Evolutionary conservation across 2,113 vertebrate genomes (phyloP).

Genomic region (Urocitellus parryii): DNA sequence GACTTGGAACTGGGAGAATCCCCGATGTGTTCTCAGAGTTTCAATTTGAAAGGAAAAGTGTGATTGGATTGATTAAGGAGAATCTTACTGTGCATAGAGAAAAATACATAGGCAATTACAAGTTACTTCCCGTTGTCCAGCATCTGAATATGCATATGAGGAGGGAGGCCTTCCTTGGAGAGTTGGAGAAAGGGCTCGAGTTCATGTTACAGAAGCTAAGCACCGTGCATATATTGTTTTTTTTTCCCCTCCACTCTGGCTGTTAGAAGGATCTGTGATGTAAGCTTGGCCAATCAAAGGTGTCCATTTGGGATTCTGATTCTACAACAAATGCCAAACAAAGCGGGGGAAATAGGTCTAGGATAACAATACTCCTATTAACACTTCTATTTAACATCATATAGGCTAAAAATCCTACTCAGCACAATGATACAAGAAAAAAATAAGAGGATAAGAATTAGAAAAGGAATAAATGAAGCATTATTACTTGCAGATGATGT

Average conservation of each 20-base stretch:
- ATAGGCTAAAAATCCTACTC: not conserved
- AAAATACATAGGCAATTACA: not conserved
- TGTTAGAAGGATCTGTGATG: not conserved
- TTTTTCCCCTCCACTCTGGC: not conserved
- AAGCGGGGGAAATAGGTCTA: not conserved
- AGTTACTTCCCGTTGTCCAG: not conserved
- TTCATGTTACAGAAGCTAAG: not conserved
- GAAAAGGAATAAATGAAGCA: not conserved
- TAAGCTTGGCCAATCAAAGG: not conserved
- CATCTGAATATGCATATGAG: not conserved
- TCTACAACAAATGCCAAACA: not conserved
- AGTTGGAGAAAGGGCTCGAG: not conserved
- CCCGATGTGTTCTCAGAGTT: not conserved
- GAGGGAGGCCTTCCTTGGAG: not conserved
- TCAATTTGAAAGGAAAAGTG: not conserved
- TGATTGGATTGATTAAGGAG: not conserved
- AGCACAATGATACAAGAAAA: not conserved
- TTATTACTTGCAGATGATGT: not conserved
- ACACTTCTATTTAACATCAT: not conserved
- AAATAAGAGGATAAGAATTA: not conserved
- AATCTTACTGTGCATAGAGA: not conserved
- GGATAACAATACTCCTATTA: not conserved
- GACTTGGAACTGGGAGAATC: not conserved
- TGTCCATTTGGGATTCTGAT: not conserved
- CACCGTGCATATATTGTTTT: too few species aligned